Conservation (phyloP, 2,113 vertebrate species). For the Rhinichthys klamathensis region DNA sequence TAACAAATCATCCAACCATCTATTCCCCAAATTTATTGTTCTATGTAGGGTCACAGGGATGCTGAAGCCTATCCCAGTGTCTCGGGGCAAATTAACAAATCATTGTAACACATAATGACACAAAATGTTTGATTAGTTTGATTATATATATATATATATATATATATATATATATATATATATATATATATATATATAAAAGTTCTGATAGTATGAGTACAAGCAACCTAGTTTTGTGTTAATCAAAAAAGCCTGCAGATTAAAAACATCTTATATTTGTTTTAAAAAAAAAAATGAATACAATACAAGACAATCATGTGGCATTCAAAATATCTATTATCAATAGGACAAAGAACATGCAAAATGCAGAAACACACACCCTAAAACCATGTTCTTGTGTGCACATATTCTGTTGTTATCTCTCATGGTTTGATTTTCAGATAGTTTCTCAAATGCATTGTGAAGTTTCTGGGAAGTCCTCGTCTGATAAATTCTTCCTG, state of each 20-base stretch:
- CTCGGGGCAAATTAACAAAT: neutral
- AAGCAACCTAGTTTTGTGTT: neutral
- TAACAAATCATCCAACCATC: neutral
- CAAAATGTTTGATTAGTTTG: neutral
- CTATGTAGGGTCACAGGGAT: neutral
- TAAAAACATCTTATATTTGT: no score
- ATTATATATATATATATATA: no score
- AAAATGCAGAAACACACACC: neutral
- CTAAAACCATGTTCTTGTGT: neutral
- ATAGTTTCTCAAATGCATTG: conserved; percentile 18
- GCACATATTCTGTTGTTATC: neutral
- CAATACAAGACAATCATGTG: no score
- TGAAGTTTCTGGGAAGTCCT: conserved; percentile 5
- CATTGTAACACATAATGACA: neutral
- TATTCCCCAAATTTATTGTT: neutral
- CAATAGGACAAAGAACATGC: neutral
- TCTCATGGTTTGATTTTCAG: neutral
- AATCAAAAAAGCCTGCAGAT: no score
- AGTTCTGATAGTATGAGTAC: no score
- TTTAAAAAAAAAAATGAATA: no score
- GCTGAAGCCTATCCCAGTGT: neutral
- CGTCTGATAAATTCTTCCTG: conserved; percentile 23
- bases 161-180: no score
- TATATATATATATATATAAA: no score
- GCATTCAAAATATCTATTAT: neutral